Evolutionary conservation across 2,888 invertebrate genomes (phyloP).

Genomic region (Ichneumon xanthorius): DNA sequence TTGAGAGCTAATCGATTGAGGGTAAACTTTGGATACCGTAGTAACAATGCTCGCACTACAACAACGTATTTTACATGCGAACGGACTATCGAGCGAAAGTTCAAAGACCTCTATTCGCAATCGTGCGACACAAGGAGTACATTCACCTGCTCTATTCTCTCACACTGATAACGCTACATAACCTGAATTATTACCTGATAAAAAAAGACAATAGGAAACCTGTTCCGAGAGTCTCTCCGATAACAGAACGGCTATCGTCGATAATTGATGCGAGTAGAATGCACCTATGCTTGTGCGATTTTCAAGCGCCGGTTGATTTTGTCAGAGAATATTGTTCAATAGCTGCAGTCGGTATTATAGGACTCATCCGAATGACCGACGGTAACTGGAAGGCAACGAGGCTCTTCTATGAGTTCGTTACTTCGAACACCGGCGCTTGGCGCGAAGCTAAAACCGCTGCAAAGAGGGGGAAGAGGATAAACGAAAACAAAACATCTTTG

Average conservation of each 20-base stretch:
- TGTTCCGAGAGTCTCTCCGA: conserved; percentile 1
- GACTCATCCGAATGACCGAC: not conserved
- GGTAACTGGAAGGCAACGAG: too few relatives aligned
- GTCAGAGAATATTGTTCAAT: not conserved
- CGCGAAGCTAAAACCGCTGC: too few relatives aligned
- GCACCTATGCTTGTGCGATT: not conserved
- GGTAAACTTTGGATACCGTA: conserved; percentile 2
- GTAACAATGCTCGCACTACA: conserved; percentile 19
- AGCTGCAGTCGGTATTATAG: not conserved
- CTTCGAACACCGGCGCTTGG: too few relatives aligned
- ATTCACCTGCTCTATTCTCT: conserved; percentile 30
- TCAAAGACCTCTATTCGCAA: conserved; percentile 53
- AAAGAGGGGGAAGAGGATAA: too few relatives aligned
- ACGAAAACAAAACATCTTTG: too few relatives aligned
- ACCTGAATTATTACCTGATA: not conserved
- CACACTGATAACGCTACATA: conserved; percentile 41
- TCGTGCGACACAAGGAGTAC: not conserved
- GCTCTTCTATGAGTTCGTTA: too few relatives aligned
- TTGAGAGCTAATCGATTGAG: conserved; percentile 1
- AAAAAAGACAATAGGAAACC: not conserved
- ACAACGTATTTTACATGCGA: conserved; percentile 19
- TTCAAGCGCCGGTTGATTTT: not conserved
- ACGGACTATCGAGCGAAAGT: conserved; percentile 44
- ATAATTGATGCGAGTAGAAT: not conserved
- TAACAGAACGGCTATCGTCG: not conserved